These are phyloP conservation scores for Prochilodus magdalenae DNA, from an alignment of 2,113 vertebrate species.

Conservation along the genomic window DNA sequence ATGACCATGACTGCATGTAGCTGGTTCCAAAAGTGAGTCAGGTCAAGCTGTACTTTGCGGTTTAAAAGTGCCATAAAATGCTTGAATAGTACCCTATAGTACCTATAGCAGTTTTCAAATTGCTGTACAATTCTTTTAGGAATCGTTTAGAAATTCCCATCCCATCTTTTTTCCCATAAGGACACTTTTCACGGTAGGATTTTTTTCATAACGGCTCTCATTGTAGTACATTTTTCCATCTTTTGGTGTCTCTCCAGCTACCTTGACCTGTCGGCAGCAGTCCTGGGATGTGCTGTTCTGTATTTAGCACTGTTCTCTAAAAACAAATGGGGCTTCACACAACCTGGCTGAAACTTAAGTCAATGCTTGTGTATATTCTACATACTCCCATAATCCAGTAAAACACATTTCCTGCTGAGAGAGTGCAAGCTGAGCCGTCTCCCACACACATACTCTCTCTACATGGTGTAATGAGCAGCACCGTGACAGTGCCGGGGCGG, in stretches of 20 bases:
- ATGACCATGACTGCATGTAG: too few relatives aligned
- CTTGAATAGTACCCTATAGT: too few relatives aligned
- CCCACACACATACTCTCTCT: slow-evolving; percentile 14
- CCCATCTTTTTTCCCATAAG: not conserved
- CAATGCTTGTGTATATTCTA: slow-evolving; percentile 13
- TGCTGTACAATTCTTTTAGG: not conserved
- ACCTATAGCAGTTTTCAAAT: not conserved
- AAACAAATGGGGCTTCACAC: not conserved
- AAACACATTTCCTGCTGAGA: slow-evolving; percentile 16
- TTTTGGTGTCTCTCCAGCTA: slow-evolving; percentile 9
- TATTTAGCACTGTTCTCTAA: slow-evolving; percentile 11
- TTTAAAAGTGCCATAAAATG: too few relatives aligned
- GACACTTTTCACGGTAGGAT: not conserved
- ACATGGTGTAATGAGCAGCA: not conserved
- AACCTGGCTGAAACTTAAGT: slow-evolving; percentile 12
- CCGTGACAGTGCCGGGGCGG: not conserved
- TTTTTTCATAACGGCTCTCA: not conserved
- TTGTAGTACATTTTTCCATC: not conserved
- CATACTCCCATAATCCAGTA: slow-evolving; percentile 20
- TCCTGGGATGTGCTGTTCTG: not conserved
- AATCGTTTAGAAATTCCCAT: not conserved
- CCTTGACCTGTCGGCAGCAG: slow-evolving; percentile 1
- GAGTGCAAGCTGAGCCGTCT: not conserved
- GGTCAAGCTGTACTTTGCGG: too few relatives aligned
- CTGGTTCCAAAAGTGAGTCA: too few relatives aligned